A percentile compares a stretch with the other conserved stretches of the same genome.
These are phyloP conservation scores for Brachionus sp. DNA, from an alignment of 1,140 invertebrate genomes.

Conservation along the genomic window DNA sequence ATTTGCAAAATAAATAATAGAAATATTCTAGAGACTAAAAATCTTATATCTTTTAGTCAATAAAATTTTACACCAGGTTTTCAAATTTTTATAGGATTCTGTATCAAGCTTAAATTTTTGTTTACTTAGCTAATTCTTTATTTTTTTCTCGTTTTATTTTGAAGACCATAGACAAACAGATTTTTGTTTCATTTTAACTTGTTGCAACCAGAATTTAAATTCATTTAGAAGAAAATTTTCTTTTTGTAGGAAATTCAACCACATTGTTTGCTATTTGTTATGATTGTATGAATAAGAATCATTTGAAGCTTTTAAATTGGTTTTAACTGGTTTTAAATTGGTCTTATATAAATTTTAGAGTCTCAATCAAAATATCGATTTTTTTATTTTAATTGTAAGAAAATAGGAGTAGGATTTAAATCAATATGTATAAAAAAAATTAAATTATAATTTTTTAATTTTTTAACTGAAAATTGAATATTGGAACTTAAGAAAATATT, in stretches of 20 bases:
- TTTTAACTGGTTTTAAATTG: no score
- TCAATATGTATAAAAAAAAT: no score
- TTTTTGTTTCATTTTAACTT: not conserved
- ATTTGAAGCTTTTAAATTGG: no score
- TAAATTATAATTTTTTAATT: no score
- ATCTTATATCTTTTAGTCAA: not conserved
- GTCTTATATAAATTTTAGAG: no score
- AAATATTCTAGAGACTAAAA: not conserved
- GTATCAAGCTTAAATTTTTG: not conserved
- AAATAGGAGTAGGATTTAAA: no score
- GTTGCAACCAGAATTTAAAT: not conserved
- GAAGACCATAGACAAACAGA: constrained; percentile 34
- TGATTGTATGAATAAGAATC: not conserved
- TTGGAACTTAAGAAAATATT: no score
- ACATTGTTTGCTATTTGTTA: not conserved
- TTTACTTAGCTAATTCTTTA: not conserved
- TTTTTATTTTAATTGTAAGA: no score
- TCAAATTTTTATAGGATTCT: not conserved
- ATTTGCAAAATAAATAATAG: not conserved
- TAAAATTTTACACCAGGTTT: not conserved
- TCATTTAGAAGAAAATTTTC: not conserved
- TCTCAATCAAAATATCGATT: no score
- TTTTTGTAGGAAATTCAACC: not conserved
- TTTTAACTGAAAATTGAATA: no score
- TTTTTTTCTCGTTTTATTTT: not conserved